phyloP scores from a whole-genome alignment of 2,888 invertebrate genomes.

The Stenchaetothrips biformis region DNA sequence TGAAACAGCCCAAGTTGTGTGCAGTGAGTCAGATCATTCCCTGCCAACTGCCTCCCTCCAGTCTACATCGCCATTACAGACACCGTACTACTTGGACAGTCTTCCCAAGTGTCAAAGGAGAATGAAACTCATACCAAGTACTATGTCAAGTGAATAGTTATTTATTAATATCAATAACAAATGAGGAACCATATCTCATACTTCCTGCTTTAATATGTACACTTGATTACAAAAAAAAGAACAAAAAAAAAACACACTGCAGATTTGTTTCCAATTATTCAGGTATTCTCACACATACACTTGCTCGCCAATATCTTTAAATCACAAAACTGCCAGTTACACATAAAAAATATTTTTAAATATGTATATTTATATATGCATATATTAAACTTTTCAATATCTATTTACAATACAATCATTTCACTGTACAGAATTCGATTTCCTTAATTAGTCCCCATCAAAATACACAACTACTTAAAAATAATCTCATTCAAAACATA shows the following conservation, averaged over 20 bases:
- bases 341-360: constrained; percentile 25
- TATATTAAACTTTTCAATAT: constrained; percentile 19
- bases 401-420: constrained; percentile 19
- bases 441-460: constrained; percentile 12
- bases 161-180: constrained; percentile 25
- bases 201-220: background rate
- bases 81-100: too few species aligned
- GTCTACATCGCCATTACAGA: too few species aligned
- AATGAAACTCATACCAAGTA: background rate
- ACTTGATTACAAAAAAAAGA: background rate
- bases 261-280: background rate
- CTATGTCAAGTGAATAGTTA: constrained; percentile 7
- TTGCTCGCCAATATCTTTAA: background rate
- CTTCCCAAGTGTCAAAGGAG: too few species aligned
- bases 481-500: constrained; percentile 19
- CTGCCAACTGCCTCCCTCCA: too few species aligned
- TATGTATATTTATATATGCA: constrained; percentile 21
- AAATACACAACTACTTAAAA: constrained; percentile 12
- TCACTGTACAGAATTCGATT: constrained; percentile 19
- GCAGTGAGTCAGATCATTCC: too few species aligned
- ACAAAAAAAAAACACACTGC: background rate
- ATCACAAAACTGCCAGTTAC: constrained; percentile 12
- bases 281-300: background rate
- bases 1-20: too few species aligned
- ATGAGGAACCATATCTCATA: constrained; percentile 14